Conservation (phyloP, 2,797 vertebrate genomes). For the Halcyon leucocephala region DNA sequence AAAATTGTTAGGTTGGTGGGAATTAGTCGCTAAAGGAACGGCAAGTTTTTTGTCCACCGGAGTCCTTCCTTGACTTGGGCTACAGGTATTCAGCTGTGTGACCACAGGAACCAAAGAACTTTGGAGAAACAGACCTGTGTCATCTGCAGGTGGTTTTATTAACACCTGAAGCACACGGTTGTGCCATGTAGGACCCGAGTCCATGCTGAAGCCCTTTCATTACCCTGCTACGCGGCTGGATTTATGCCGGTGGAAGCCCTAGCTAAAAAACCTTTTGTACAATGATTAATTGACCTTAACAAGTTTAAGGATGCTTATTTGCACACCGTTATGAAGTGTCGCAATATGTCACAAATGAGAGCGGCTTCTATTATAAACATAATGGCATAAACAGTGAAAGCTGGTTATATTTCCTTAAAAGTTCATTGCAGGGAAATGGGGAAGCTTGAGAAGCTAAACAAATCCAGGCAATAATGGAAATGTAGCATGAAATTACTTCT, state of each 20-base stretch:
- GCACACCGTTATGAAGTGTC: constrained; percentile 81
- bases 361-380: constrained; percentile 79
- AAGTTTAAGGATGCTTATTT: constrained; percentile 85
- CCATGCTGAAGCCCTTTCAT: constrained; percentile 3
- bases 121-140: constrained; percentile 30
- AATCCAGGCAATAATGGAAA: constrained; percentile 99
- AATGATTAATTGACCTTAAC: constrained; percentile 84
- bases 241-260: constrained; percentile 56
- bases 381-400: constrained; percentile 78
- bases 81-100: constrained; percentile 8
- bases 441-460: constrained; percentile 93
- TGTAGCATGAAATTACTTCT: constrained; percentile 99
- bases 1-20: background rate
- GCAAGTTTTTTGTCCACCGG: background rate
- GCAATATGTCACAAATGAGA: constrained; percentile 83
- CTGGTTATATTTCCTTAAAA: constrained; percentile 88
- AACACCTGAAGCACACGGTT: constrained; percentile 28
- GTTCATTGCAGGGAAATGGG: constrained; percentile 87
- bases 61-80: background rate
- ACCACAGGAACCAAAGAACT: constrained; percentile 5
- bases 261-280: constrained; percentile 64
- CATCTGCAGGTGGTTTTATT: constrained; percentile 22
- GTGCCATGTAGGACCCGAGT: background rate
- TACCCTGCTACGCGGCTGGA: background rate
- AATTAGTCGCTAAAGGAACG: background rate